A percentile compares a stretch with the other conserved stretches of the same genome.
Evolutionary conservation across 2,113 vertebrate genomes (phyloP).

Genomic region (Chlamydotis undulata): DNA sequence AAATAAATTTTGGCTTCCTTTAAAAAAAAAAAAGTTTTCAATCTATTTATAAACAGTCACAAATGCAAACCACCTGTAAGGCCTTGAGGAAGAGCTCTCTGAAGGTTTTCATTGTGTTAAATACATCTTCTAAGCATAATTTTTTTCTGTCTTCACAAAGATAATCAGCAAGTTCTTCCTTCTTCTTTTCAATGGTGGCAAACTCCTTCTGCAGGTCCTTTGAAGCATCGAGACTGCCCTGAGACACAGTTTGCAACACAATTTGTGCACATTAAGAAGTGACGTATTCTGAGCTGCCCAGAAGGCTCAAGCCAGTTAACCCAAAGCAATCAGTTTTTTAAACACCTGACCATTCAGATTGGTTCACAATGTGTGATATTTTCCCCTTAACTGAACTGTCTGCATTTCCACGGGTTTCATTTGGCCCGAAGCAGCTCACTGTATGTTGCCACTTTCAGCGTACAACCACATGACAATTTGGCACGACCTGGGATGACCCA

Average conservation of each 20-base stretch:
- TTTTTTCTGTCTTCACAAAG: conserved; percentile 86
- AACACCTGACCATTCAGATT: not conserved
- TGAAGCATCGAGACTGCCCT: conserved; percentile 78
- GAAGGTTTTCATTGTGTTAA: conserved; percentile 88
- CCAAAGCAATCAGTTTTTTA: not conserved
- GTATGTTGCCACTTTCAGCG: not conserved
- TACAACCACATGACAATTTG: fast-evolving
- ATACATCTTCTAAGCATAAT: conserved; percentile 87
- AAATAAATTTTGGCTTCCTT: not conserved
- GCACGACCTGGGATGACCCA: not conserved
- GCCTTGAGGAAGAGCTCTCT: conserved; percentile 84
- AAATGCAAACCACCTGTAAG: conserved; percentile 84
- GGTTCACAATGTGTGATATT: not conserved
- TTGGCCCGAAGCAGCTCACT: not conserved
- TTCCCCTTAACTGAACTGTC: not conserved
- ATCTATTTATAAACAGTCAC: not conserved
- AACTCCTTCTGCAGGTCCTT: conserved; percentile 75
- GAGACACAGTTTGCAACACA: not conserved
- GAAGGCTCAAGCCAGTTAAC: not conserved
- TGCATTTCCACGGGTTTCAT: not conserved
- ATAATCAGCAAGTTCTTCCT: conserved; percentile 84
- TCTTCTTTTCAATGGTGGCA: conserved; percentile 75
- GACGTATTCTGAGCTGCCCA: not conserved
- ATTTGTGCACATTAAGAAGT: not conserved
- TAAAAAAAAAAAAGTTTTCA: not conserved